phyloP scores from a whole-genome alignment of 2,113 vertebrate species.

The Saguinus midas region DNA sequence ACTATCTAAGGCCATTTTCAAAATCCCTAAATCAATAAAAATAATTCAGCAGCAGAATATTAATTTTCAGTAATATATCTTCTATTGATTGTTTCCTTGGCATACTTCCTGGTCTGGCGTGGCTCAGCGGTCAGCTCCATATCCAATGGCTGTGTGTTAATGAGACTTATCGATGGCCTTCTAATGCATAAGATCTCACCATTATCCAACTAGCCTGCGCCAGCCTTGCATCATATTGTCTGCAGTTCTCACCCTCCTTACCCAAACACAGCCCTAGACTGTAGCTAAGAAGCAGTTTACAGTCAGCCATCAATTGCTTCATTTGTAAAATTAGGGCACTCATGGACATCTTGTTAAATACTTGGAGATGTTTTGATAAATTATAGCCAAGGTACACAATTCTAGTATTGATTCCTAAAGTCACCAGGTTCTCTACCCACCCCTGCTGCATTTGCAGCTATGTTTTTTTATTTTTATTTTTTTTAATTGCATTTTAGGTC shows the following conservation, averaged over 20 bases:
- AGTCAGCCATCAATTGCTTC: neutral
- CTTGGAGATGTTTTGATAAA: constrained; percentile 53
- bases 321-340: constrained; percentile 38
- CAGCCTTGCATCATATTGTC: neutral
- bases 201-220: accelerated
- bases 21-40: constrained; percentile 32
- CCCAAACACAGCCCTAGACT: neutral
- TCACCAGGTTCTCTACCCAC: neutral
- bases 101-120: neutral
- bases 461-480: constrained; percentile 1
- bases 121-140: neutral
- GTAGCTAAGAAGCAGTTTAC: neutral
- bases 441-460: neutral
- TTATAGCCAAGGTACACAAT: constrained; percentile 16
- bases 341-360: neutral
- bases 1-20: neutral
- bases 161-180: accelerated
- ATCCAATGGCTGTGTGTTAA: neutral
- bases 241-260: neutral
- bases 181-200: neutral
- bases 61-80: constrained; percentile 27
- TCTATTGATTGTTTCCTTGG: neutral
- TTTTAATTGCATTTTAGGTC: too few species aligned
- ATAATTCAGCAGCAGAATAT: constrained; percentile 51
- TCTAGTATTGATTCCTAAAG: constrained; percentile 50